phyloP scores from a whole-genome alignment of 2,888 invertebrate species.

The Tridacna crocea region DNA sequence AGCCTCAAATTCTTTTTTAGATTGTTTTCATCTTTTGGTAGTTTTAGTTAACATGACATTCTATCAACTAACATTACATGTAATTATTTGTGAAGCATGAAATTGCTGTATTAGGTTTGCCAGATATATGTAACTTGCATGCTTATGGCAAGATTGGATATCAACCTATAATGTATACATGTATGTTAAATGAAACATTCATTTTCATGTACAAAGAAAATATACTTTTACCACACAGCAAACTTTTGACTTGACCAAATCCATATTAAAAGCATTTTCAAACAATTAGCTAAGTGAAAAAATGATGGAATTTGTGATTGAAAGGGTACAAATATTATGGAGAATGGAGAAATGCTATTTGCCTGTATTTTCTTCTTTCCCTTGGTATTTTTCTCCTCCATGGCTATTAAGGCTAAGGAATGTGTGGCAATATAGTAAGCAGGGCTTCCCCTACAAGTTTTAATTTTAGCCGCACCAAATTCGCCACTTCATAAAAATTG shows the following conservation, averaged over 20 bases:
- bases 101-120: neutral
- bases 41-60: neutral
- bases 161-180: neutral
- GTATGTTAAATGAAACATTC: neutral
- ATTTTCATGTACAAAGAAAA: neutral
- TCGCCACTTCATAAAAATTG: too few species aligned
- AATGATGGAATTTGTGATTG: neutral
- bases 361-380: neutral
- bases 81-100: neutral
- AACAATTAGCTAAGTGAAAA: neutral
- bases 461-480: too few species aligned
- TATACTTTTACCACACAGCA: neutral
- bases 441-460: too few species aligned
- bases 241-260: neutral
- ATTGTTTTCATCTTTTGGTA: neutral
- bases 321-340: neutral
- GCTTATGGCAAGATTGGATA: neutral
- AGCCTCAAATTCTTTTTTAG: constrained; percentile 22
- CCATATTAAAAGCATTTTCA: neutral
- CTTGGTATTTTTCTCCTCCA: neutral
- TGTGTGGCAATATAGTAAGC: too few species aligned
- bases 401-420: neutral
- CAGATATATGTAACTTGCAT: neutral
- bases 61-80: neutral
- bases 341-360: neutral